phyloP scores from a whole-genome alignment of 2,797 vertebrate genomes.

The Pangasius djambal region DNA sequence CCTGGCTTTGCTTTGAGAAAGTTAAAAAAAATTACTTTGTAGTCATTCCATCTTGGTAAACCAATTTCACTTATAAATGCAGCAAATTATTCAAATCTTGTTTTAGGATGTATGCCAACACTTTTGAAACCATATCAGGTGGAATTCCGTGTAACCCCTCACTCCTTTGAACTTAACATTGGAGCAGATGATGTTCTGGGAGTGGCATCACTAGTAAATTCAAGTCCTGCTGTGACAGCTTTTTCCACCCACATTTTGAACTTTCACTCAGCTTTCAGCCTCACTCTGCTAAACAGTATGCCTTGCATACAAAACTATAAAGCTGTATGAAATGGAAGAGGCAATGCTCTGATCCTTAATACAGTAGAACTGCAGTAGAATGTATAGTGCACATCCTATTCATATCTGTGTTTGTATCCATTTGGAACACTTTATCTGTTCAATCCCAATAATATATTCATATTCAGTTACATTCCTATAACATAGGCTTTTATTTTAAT shows the following conservation, averaged over 20 bases:
- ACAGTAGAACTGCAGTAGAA: not conserved
- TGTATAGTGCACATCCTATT: not conserved
- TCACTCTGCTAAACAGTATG: not conserved
- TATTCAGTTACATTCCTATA: not conserved
- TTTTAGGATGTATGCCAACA: not conserved
- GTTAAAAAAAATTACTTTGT: not conserved
- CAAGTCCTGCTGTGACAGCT: not conserved
- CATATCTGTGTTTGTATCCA: not conserved
- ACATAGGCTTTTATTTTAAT: not conserved
- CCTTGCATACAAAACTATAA: not conserved
- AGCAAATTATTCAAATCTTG: not conserved
- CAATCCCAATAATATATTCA: not conserved
- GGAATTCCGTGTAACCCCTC: not conserved
- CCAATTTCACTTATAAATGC: not conserved
- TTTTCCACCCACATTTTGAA: conserved; percentile 3
- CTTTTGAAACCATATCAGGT: conserved; percentile 10
- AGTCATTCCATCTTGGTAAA: not conserved
- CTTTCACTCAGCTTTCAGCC: not conserved
- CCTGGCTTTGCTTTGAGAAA: not conserved
- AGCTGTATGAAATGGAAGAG: not conserved
- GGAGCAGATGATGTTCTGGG: not conserved
- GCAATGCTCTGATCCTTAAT: not conserved
- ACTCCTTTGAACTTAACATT: not conserved
- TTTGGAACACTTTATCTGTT: not conserved
- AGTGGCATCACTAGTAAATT: conserved; percentile 1